A percentile compares a stretch with the other conserved stretches of the same genome.
Conservation (phyloP, 2,797 vertebrate genomes). For the Sarcoramphus papa region DNA sequence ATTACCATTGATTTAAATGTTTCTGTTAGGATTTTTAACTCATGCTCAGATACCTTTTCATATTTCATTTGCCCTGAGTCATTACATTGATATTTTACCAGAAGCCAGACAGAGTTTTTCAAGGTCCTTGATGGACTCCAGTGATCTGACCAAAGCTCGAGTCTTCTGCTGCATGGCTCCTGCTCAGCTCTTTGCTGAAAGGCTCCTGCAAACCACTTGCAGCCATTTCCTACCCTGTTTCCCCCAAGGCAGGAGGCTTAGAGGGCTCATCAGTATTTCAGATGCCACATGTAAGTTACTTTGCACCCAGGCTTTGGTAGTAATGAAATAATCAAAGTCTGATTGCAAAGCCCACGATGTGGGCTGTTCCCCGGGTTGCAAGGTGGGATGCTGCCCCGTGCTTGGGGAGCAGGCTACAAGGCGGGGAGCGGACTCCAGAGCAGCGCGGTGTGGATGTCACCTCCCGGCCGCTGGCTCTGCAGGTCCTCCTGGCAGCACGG, state of each 20-base stretch:
- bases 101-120: not conserved
- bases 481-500: not conserved
- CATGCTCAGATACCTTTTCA: not conserved
- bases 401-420: not conserved
- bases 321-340: fast-evolving
- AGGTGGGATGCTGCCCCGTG: not conserved
- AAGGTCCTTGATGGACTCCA: not conserved
- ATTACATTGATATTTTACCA: not conserved
- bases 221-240: not conserved
- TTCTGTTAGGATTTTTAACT: not conserved
- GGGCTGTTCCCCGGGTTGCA: not conserved
- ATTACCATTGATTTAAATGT: not conserved
- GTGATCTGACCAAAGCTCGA: fast-evolving
- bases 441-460: fast-evolving
- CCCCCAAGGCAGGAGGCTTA: not conserved
- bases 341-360: fast-evolving
- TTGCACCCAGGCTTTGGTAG: not conserved
- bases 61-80: not conserved
- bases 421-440: not conserved
- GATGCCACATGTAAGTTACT: not conserved
- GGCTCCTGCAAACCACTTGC: not conserved
- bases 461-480: fast-evolving
- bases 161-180: not conserved
- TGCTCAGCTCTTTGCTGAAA: not conserved
- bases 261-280: not conserved